These are phyloP conservation scores for Pristionchus pacificus DNA, from an alignment of 1,140 invertebrate species.

Conservation along the genomic window DNA sequence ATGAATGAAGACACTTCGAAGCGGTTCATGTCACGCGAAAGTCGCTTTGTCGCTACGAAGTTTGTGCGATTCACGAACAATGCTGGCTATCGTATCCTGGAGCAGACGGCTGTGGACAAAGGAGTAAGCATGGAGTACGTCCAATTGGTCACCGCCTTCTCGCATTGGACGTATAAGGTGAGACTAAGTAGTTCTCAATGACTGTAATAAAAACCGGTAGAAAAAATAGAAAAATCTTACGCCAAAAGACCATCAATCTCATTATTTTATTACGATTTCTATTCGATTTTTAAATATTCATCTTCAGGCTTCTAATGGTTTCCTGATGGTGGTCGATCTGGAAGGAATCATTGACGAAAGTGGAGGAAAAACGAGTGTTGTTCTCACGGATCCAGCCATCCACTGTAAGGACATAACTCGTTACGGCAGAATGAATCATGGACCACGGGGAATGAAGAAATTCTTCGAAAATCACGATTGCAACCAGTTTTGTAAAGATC, in stretches of 20 bases:
- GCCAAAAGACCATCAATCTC: constrained; percentile 1
- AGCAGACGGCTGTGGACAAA: constrained; percentile 9
- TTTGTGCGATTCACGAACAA: constrained; percentile 34
- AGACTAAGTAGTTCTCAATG: background rate
- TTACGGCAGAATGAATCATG: constrained; percentile 8
- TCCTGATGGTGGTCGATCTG: constrained; percentile 12
- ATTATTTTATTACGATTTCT: too few relatives aligned
- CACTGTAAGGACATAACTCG: constrained; percentile 3
- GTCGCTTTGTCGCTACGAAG: constrained; percentile 9
- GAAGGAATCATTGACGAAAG: background rate
- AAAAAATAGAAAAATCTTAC: too few relatives aligned
- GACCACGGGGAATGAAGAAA: background rate
- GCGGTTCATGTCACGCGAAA: constrained; percentile 20
- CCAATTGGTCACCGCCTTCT: constrained; percentile 15
- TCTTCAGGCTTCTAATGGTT: constrained; percentile 4
- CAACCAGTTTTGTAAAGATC: constrained; percentile 9
- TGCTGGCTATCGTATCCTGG: constrained; percentile 13
- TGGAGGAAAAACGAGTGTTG: background rate
- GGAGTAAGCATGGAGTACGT: constrained; percentile 18
- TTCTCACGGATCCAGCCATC: constrained; percentile 10
- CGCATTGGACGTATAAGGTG: constrained; percentile 27
- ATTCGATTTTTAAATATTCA: background rate
- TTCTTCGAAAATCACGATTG: constrained; percentile 1
- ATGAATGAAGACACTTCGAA: background rate
- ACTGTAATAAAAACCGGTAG: too few relatives aligned